Percentiles rank a stretch among this genome's conserved stretches.
Conservation (phyloP, 2,888 invertebrate genomes). For the Asteroscopus sphinx region DNA sequence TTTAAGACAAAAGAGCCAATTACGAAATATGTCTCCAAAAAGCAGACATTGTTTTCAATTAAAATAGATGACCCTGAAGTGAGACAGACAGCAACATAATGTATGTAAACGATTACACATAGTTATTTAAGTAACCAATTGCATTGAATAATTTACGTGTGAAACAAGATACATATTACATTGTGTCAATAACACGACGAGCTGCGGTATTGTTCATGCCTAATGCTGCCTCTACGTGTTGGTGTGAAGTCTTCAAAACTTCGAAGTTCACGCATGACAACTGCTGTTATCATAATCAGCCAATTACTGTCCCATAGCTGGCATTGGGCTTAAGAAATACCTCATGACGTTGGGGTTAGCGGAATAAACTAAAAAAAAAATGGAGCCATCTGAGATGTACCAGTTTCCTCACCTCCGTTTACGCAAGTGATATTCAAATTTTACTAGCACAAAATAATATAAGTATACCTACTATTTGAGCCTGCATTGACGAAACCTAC, state of each 20-base stretch:
- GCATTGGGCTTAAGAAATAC: too few species aligned
- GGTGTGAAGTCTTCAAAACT: neutral
- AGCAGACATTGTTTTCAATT: neutral
- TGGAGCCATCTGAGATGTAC: too few species aligned
- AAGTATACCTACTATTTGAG: too few species aligned
- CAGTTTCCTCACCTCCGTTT: too few species aligned
- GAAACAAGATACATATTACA: slow-evolving; percentile 40
- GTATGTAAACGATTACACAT: neutral
- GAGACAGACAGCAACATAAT: slow-evolving; percentile 1
- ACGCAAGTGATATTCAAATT: too few species aligned
- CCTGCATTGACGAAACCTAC: too few species aligned
- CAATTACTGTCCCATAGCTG: too few species aligned
- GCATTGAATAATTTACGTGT: slow-evolving; percentile 37
- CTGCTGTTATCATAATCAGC: too few species aligned
- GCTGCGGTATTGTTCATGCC: slow-evolving; percentile 1
- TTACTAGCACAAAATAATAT: too few species aligned
- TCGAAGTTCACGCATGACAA: neutral
- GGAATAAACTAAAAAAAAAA: too few species aligned
- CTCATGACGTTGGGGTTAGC: too few species aligned
- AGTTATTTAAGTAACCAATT: slow-evolving; percentile 33
- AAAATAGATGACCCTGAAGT: slow-evolving; percentile 21
- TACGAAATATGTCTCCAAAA: neutral
- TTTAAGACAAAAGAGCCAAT: too few species aligned
- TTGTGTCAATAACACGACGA: slow-evolving; percentile 33
- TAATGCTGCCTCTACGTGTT: slow-evolving; percentile 19